Conservation (phyloP, 2,113 vertebrate species). For the Brienomyrus brachyistius region DNA sequence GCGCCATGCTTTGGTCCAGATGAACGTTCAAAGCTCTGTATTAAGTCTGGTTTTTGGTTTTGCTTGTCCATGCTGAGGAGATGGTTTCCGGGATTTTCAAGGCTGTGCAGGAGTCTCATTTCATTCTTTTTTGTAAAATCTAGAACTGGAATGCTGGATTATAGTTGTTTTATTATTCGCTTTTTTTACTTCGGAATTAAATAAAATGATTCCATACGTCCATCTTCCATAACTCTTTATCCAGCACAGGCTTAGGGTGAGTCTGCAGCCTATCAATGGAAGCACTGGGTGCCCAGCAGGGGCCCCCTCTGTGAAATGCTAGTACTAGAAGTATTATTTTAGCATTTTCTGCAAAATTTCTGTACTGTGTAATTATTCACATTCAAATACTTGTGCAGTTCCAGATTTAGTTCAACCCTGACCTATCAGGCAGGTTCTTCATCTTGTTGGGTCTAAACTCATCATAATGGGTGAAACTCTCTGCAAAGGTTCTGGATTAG, state of each 20-base stretch:
- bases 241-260: background rate
- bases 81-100: background rate
- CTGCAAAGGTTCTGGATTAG: background rate
- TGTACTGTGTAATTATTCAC: background rate
- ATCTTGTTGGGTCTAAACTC: background rate
- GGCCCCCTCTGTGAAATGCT: background rate
- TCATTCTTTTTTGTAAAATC: background rate
- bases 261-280: background rate
- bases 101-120: background rate
- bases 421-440: background rate
- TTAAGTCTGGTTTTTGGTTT: background rate
- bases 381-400: background rate
- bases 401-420: background rate
- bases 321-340: background rate
- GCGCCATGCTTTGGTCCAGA: background rate
- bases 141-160: background rate
- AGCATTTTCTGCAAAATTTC: background rate
- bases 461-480: background rate
- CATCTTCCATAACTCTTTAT: background rate
- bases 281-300: background rate
- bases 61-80: background rate
- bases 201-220: background rate
- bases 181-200: background rate
- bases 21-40: background rate
- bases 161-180: background rate